Evolutionary conservation across 2,113 vertebrate genomes (phyloP).

Genomic region (Alethe diademata): DNA sequence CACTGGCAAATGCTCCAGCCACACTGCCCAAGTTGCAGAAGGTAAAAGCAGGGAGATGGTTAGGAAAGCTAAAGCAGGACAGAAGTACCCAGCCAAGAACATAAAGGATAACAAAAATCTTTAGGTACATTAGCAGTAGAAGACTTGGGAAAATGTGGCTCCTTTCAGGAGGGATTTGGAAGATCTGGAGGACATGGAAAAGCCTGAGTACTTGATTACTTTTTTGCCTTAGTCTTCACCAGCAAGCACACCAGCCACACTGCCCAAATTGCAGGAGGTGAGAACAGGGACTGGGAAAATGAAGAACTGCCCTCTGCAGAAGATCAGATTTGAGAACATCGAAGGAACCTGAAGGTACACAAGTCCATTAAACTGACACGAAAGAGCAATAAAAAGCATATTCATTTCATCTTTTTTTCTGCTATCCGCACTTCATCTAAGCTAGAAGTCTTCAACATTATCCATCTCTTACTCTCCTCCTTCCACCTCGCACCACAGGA

Average conservation of each 20-base stretch:
- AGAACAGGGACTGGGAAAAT: neutral
- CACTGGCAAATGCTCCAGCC: neutral
- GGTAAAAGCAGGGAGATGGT: neutral
- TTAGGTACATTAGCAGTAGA: neutral
- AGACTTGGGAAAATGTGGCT: neutral
- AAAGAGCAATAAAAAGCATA: neutral
- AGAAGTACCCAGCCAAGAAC: neutral
- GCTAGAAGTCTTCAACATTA: neutral
- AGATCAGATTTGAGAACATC: rapidly evolving
- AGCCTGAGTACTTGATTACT: neutral
- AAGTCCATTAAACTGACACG: neutral
- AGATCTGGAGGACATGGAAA: neutral
- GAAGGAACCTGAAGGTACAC: neutral
- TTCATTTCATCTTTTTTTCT: neutral
- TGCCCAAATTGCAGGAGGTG: no score
- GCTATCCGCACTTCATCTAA: neutral
- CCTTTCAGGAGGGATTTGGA: neutral
- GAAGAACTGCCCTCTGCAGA: neutral
- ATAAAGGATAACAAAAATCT: neutral
- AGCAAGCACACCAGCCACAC: neutral
- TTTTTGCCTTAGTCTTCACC: neutral
- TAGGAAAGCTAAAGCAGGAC: neutral
- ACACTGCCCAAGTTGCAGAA: neutral
- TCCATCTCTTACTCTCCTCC: neutral
- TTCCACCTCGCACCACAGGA: neutral